These are phyloP conservation scores for Metaphire vulgaris DNA, from an alignment of 1,140 invertebrate species.

Conservation along the genomic window DNA sequence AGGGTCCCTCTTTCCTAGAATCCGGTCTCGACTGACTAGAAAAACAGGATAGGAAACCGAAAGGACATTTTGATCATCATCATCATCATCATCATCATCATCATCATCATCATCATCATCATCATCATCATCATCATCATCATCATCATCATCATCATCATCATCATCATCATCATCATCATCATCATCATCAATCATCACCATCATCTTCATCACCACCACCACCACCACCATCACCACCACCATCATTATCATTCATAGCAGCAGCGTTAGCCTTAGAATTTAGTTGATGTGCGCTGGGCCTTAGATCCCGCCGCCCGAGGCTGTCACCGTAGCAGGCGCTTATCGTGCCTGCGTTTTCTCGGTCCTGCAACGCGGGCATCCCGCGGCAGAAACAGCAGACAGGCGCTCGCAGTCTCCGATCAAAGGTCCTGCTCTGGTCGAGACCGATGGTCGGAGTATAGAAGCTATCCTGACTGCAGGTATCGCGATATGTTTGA, in stretches of 20 bases:
- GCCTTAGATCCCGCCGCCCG: background rate
- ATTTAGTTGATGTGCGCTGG: background rate
- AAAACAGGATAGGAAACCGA: no score
- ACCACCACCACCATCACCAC: slow-evolving; percentile 2
- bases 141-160: slow-evolving; percentile 5
- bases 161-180: background rate
- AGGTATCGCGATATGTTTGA: background rate
- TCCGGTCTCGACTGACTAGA: no score
- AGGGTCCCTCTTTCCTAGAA: no score
- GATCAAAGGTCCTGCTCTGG: background rate
- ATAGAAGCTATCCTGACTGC: background rate
- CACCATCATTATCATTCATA: background rate
- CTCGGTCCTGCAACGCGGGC: background rate
- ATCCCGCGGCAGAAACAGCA: background rate
- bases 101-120: slow-evolving; percentile 16
- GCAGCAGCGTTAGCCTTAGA: background rate
- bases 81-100: slow-evolving; percentile 15
- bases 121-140: slow-evolving; percentile 13
- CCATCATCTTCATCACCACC: slow-evolving; percentile 10
- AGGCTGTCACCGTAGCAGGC: background rate
- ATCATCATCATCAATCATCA: background rate
- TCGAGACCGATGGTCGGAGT: background rate
- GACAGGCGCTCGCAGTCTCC: background rate
- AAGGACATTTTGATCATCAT: slow-evolving; percentile 4
- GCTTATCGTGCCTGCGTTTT: background rate